Conservation (phyloP, 2,113 vertebrate species). For the Urocynchramus pylzowi region DNA sequence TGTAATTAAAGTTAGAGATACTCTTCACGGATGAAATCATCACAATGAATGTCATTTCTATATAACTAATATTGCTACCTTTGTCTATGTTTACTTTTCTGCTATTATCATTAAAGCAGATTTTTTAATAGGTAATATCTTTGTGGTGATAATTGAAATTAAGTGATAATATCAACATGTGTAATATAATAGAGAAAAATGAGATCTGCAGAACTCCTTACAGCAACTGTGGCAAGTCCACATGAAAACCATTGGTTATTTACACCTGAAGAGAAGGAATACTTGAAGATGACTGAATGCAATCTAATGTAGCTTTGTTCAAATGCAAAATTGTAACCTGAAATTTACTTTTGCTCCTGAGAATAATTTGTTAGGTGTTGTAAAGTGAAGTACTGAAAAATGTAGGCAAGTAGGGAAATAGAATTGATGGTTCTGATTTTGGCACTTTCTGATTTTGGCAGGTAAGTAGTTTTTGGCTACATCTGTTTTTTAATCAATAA, state of each 20-base stretch:
- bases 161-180: background rate
- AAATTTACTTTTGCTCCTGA: background rate
- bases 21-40: background rate
- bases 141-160: background rate
- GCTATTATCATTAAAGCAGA: background rate
- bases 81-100: background rate
- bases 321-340: background rate
- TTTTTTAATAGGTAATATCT: background rate
- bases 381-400: background rate
- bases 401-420: background rate
- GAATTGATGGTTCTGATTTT: rapidly evolving
- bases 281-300: background rate
- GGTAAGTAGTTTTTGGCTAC: background rate
- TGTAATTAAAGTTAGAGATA: background rate
- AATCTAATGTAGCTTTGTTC: background rate
- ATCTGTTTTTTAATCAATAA: background rate
- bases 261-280: background rate
- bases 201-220: background rate
- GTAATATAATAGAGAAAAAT: background rate
- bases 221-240: background rate
- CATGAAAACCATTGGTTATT: background rate
- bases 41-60: background rate
- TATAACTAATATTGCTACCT: background rate
- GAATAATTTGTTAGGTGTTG: background rate
- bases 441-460: background rate